phyloP scores from a whole-genome alignment of 2,797 vertebrate species.

The Pangasius djambal region DNA sequence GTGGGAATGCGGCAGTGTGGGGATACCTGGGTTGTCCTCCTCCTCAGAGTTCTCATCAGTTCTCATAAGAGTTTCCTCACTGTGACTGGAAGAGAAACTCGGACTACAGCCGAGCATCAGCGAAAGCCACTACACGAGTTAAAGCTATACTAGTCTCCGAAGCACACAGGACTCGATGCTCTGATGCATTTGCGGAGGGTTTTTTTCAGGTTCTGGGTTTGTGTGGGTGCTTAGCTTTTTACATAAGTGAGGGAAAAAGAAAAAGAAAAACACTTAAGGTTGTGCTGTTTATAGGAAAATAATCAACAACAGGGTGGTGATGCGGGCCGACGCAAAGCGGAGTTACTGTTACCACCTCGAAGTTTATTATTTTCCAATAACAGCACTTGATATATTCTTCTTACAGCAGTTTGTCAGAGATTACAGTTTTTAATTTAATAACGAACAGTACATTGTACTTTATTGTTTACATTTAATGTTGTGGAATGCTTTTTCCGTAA shows the following conservation, averaged over 20 bases:
- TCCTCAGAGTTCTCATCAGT: neutral
- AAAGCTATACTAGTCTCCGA: neutral
- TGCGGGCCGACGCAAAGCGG: neutral
- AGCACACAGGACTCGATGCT: neutral
- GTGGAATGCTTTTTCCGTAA: neutral
- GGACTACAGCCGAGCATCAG: neutral
- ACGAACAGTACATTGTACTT: neutral
- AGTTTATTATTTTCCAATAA: slow-evolving; percentile 3
- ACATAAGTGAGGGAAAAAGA: neutral
- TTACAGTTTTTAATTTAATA: neutral
- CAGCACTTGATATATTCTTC: neutral
- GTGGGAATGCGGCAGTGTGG: neutral
- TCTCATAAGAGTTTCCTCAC: neutral
- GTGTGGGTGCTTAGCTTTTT: neutral
- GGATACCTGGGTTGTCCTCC: neutral
- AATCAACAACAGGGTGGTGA: neutral
- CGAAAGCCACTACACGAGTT: neutral
- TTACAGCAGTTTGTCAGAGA: neutral
- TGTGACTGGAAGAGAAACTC: neutral
- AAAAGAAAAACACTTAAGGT: neutral
- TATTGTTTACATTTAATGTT: neutral
- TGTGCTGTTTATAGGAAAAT: neutral
- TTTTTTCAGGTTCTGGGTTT: neutral
- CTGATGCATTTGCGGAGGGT: neutral
- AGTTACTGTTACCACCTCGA: neutral